Evolutionary conservation across 2,113 vertebrate genomes (phyloP), one percentile per base, ranked within the genome.

Genomic region (Bujurquina vittata): DNA sequence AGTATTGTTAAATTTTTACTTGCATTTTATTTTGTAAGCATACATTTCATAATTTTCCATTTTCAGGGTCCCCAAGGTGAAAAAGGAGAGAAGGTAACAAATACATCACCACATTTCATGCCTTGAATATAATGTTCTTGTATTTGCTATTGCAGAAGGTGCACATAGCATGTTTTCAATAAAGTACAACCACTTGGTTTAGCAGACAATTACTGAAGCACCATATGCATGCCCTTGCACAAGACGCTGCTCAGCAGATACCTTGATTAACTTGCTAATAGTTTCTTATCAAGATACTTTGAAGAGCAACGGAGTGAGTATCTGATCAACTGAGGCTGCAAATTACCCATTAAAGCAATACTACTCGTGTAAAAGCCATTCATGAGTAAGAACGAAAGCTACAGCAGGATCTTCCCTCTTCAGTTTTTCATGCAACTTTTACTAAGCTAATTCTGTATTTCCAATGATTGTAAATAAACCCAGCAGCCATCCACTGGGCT

Each of bases 51-150:
- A 67, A 26, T 85, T 73, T 89, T 2, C 23, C 63, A 56, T 72
- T 59, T 73, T 10, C 84, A 96, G 94, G 95, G 94, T 23, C 61
- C 65, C 5, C 86, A 10, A 12, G 95, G 95, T 73, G 84, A 85
- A 33, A 90, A 90, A 75, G 95, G 95, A 92, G 94, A 94, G 26
- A 93, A 94, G 94, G 95, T 96, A 91, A 91, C 14, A 29, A 22
- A 77, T 46, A 2, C 72, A 80, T 73, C 12, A 15, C 11, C 56
- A 40, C 23, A 22, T 57, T 74, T 52, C 12, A 23, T 52, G 7
- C 4, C 4, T 20, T 17, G 3, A 35, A 29, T 54, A 7, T 65
- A 5, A 52, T 37, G 56, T 31, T 61, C 35, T 57, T 80, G 49
- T 77, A 83, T 85, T 62, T 54, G 20, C 35, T 57, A 15, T 33